phyloP scores from a whole-genome alignment of 2,113 vertebrate genomes.

The Oncorhynchus mykiss region DNA sequence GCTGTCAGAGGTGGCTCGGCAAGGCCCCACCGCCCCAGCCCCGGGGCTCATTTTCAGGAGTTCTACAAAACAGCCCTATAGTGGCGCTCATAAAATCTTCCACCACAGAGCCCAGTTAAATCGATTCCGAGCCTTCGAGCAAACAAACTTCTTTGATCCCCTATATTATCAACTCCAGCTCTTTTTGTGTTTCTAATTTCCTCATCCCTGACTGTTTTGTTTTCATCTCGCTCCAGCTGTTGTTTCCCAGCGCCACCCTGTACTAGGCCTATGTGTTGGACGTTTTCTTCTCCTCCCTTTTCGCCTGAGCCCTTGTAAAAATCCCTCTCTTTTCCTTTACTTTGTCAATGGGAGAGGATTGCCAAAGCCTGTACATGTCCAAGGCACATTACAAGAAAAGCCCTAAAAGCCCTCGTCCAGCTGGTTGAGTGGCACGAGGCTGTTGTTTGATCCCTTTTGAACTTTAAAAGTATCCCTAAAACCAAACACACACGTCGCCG shows the following conservation, averaged over 20 bases:
- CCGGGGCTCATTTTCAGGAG: slow-evolving; percentile 38
- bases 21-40: too few species aligned
- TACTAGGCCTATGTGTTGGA: slow-evolving; percentile 63
- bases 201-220: slow-evolving; percentile 68
- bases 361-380: slow-evolving; percentile 20
- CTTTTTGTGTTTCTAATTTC: slow-evolving; percentile 77
- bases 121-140: slow-evolving; percentile 51
- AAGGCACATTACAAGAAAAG: slow-evolving; percentile 2
- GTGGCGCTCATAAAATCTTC: slow-evolving; percentile 61
- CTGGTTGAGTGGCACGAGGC: slow-evolving; percentile 11
- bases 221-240: slow-evolving; percentile 75
- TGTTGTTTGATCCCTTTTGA: slow-evolving; percentile 24
- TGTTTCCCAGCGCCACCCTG: slow-evolving; percentile 69
- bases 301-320: slow-evolving; percentile 44
- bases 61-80: slow-evolving; percentile 59
- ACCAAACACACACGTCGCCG: slow-evolving; percentile 6
- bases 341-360: slow-evolving; percentile 38
- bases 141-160: slow-evolving; percentile 68
- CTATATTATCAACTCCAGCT: slow-evolving; percentile 75
- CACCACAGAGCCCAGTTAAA: slow-evolving; percentile 65
- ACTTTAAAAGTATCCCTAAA: slow-evolving; percentile 16
- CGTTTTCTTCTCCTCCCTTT: slow-evolving; percentile 36
- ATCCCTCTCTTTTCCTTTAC: slow-evolving; percentile 51
- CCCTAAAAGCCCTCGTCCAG: slow-evolving; percentile 25
- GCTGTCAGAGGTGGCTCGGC: too few species aligned